Evolutionary conservation across 2,113 vertebrate species (phyloP), one percentile per base, ranked within the genome.

Genomic region (Falcunculus frontatus): DNA sequence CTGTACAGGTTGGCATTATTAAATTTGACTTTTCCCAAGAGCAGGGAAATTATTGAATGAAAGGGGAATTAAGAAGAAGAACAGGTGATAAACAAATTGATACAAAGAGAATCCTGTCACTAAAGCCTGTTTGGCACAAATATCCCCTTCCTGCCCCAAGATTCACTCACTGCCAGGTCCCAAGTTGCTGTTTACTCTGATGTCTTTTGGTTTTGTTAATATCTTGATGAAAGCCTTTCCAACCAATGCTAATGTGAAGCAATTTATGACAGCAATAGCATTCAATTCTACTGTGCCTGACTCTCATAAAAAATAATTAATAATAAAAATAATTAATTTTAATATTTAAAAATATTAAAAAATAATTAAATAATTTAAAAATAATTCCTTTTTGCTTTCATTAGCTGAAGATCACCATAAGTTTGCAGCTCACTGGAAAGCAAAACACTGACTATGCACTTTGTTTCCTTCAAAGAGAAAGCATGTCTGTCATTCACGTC

Each of bases 11-110:
- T 90, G 82, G 77, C 46, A 83, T 96, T 96, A 97, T 97, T 97
- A 96, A 96, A 97, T 95, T 83, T 89, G 29, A 30, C 90, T 96
- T 97, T 95, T 90, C 83, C 79, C 92, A 82, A 74, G 39, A 97
- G 81, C 52, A 95, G 37, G 64, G 57, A 95, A 96, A 97, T 93
- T 37, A 92, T 82, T 93, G 90, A 97, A 94, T 94, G 86, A 95
- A 96, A 85, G 42, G 37, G 13, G 32, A 96, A 91, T 95, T 94
- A 96, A 41, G 78, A 93, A 77, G 52, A 91, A 78, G 87, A 96
- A 70, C 80, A 42, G 72, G 60, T 93, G 91, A 95, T 86, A 96
- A 96, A 94, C 69, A 97, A 94, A 92, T 57, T 23, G 49, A 59
- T 50, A 63, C 26, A 41, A 74, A 91, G 80, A 79, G 52, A 83